phyloP scores from a whole-genome alignment of 1,140 invertebrate species.

The Parapsyche elsis region DNA sequence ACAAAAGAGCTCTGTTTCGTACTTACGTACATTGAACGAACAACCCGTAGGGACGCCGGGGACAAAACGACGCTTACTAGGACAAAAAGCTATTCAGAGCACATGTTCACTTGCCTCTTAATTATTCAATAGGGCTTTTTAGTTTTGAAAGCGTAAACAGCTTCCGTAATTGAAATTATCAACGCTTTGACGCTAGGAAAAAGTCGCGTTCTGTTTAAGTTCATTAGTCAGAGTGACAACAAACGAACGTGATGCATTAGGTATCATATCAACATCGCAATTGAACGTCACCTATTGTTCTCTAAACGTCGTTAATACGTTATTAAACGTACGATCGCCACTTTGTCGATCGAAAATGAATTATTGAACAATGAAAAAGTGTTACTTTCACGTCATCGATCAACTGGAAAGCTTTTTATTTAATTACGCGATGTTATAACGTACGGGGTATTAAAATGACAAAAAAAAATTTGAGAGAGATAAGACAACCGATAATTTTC shows the following conservation, averaged over 20 bases:
- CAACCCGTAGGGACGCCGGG: conserved; percentile 3
- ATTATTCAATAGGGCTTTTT: conserved; percentile 42
- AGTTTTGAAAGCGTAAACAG: conserved; percentile 24
- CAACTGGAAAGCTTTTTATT: not conserved
- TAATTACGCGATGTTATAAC: not conserved
- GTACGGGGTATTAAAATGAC: not conserved
- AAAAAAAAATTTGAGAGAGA: no score
- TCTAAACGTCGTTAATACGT: not conserved
- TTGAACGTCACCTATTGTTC: not conserved
- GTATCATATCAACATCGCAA: no score
- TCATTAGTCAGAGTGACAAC: conserved; percentile 3
- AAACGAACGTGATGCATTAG: not conserved
- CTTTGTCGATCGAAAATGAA: not conserved
- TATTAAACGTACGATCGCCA: not conserved
- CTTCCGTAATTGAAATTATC: conserved; percentile 37
- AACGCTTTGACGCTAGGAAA: conserved; percentile 8
- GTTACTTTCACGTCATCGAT: not conserved
- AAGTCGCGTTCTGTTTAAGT: not conserved
- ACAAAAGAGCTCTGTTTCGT: not conserved
- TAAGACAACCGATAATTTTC: no score
- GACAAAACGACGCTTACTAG: conserved; percentile 23
- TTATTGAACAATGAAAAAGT: conserved; percentile 12
- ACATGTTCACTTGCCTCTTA: conserved; percentile 35
- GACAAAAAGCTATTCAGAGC: conserved; percentile 40
- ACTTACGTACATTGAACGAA: not conserved